phyloP scores from a whole-genome alignment of 2,113 vertebrate genomes.

The Peromyscus leucopus region DNA sequence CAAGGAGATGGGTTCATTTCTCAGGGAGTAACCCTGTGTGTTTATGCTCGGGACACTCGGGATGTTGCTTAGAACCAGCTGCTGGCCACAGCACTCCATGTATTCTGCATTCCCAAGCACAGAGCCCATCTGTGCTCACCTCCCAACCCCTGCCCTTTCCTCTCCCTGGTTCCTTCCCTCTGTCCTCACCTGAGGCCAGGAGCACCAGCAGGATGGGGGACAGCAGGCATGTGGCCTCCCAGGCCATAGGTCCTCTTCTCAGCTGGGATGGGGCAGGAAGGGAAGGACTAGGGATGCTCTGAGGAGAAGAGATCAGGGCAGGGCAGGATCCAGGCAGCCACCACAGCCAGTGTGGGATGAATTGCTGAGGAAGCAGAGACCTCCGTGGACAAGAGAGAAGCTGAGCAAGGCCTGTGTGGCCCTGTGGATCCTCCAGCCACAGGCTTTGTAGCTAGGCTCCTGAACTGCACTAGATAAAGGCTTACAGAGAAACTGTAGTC shows the following conservation, averaged over 20 bases:
- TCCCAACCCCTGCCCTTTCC: background rate
- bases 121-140: too few relatives aligned
- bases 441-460: background rate
- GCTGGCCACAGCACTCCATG: background rate
- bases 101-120: background rate
- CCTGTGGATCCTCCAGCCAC: background rate
- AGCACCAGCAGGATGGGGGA: background rate
- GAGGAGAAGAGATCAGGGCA: background rate
- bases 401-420: too few relatives aligned
- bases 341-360: background rate
- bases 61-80: background rate
- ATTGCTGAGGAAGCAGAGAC: background rate
- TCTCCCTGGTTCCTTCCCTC: background rate
- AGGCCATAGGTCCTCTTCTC: constrained; percentile 32
- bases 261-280: too few relatives aligned
- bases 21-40: background rate
- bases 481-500: background rate
- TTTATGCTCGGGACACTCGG: too few relatives aligned
- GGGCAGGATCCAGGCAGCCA: background rate
- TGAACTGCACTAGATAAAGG: background rate
- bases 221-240: background rate
- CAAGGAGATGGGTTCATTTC: background rate
- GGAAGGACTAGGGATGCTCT: background rate
- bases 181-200: constrained; percentile 49
- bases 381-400: accelerated